phyloP scores from a whole-genome alignment of 2,113 vertebrate species.

The Zosterops borbonicus region DNA sequence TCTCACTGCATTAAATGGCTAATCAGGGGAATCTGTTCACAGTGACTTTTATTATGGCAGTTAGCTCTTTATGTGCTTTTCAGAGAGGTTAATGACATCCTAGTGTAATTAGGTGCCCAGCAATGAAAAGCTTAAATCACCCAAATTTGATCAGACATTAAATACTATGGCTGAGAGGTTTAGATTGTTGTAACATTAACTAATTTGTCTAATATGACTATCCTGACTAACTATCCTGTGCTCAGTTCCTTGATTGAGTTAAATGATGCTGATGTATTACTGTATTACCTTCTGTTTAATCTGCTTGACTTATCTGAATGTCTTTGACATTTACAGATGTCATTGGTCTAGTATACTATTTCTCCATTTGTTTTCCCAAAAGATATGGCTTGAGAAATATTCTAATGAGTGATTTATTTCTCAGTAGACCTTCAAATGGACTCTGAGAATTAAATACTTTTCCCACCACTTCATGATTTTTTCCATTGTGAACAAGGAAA shows the following conservation, averaged over 20 bases:
- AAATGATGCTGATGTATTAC: background rate
- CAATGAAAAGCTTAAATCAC: background rate
- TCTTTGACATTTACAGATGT: background rate
- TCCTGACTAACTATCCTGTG: background rate
- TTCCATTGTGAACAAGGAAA: slow-evolving; percentile 52
- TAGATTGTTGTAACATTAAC: background rate
- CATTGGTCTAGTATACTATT: background rate
- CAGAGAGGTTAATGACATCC: background rate
- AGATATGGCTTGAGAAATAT: background rate
- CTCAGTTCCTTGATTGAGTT: background rate
- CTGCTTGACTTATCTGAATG: background rate
- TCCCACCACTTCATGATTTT: background rate
- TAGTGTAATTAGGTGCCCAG: background rate
- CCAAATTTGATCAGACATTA: background rate
- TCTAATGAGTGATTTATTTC: slow-evolving; percentile 14
- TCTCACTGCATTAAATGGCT: background rate
- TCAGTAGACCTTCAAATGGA: slow-evolving; percentile 22
- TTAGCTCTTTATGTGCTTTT: background rate
- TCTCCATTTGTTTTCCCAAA: background rate
- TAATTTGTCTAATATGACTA: background rate
- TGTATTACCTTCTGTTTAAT: background rate
- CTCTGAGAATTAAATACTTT: slow-evolving; percentile 36
- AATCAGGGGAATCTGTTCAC: background rate
- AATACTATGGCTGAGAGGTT: background rate
- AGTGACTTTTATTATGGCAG: background rate